Conservation (phyloP, 2,113 vertebrate species). For the Pogonocichla stellata region DNA sequence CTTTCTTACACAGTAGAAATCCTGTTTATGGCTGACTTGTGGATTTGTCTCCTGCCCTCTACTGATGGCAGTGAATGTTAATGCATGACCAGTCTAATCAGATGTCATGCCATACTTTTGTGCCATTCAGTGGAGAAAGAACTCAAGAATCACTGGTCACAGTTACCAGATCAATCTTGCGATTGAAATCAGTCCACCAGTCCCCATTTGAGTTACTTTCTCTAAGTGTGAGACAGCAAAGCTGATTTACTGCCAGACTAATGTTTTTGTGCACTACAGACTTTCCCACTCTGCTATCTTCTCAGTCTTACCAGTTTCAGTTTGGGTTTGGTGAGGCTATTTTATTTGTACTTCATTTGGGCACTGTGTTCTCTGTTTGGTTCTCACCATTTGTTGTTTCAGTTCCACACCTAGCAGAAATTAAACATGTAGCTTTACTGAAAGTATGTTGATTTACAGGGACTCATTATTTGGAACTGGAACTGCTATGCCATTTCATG, state of each 20-base stretch:
- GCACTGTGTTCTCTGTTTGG: neutral
- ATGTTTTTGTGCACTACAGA: neutral
- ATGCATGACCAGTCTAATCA: neutral
- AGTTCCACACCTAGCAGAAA: neutral
- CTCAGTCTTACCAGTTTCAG: neutral
- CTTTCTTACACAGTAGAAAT: neutral
- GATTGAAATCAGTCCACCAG: neutral
- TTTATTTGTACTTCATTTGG: neutral
- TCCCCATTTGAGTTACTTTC: neutral
- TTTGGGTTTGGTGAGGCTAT: neutral
- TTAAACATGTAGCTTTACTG: neutral
- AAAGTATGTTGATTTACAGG: neutral
- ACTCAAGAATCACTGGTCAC: neutral
- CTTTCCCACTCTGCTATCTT: neutral
- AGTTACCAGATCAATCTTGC: neutral
- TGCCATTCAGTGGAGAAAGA: neutral
- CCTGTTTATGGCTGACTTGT: neutral
- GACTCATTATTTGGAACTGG: neutral
- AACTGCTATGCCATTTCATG: neutral
- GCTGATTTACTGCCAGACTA: neutral
- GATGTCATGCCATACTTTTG: neutral
- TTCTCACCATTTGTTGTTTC: neutral
- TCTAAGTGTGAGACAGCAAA: neutral
- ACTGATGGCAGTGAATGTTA: neutral
- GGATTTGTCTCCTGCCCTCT: neutral